A percentile compares a stretch with the other conserved stretches of the same genome.
Evolutionary conservation across 2,797 vertebrate genomes (phyloP).

Genomic region (Echiichthys vipera): DNA sequence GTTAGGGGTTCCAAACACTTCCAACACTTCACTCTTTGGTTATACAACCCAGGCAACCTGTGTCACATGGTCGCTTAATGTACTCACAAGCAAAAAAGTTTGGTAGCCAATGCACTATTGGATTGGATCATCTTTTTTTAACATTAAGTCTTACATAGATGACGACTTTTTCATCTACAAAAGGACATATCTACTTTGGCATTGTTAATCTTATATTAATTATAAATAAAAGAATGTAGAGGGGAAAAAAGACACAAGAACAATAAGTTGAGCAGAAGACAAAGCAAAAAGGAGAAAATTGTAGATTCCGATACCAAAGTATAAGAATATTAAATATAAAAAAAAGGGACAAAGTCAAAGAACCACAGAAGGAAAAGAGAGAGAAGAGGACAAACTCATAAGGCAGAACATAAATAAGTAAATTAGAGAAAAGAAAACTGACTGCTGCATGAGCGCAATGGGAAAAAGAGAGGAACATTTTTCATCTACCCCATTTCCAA

Average conservation of each 20-base stretch:
- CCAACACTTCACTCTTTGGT: too few relatives aligned
- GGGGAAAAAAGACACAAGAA: background rate
- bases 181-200: background rate
- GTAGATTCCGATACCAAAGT: background rate
- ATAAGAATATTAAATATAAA: slow-evolving; percentile 1
- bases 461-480: slow-evolving; percentile 1
- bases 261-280: background rate
- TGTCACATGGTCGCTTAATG: too few relatives aligned
- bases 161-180: background rate
- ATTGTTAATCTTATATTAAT: background rate
- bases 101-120: too few relatives aligned
- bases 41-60: too few relatives aligned
- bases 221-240: background rate
- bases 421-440: slow-evolving; percentile 31
- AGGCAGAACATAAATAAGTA: slow-evolving; percentile 41
- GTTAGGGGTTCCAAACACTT: too few relatives aligned
- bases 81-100: too few relatives aligned
- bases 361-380: background rate
- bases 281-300: background rate
- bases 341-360: slow-evolving; percentile 13
- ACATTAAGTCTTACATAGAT: background rate
- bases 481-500: slow-evolving; percentile 29
- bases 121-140: too few relatives aligned
- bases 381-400: slow-evolving; percentile 4
- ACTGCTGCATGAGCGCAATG: slow-evolving; percentile 26